These are phyloP conservation scores for Pandion haliaetus DNA, from an alignment of 2,113 vertebrate species.

Conservation along the genomic window DNA sequence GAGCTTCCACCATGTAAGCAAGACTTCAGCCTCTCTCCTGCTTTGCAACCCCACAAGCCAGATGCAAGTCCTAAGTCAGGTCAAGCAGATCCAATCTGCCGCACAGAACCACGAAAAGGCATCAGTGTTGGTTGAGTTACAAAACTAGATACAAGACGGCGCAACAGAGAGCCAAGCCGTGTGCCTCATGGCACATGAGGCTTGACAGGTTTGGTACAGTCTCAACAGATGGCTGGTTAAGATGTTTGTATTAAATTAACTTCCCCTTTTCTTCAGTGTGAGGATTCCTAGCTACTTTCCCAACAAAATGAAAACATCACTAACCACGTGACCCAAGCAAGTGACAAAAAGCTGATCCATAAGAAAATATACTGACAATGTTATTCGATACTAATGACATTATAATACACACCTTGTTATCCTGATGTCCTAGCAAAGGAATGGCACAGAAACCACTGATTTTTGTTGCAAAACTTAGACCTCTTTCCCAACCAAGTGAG, in stretches of 20 bases:
- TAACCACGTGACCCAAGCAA: neutral
- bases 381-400: neutral
- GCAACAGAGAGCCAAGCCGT: neutral
- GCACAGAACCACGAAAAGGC: neutral
- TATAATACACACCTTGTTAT: neutral
- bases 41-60: neutral
- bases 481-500: neutral
- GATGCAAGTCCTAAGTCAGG: neutral
- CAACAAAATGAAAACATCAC: neutral
- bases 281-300: neutral
- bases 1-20: neutral
- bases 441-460: neutral
- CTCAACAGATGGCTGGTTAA: neutral
- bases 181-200: neutral
- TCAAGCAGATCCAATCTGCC: neutral
- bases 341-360: neutral
- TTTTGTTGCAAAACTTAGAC: neutral
- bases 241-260: neutral
- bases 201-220: neutral
- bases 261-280: neutral
- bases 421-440: neutral
- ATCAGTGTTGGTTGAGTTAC: neutral
- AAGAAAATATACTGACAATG: neutral
- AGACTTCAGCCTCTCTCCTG: neutral
- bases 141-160: neutral